Percentiles rank a stretch among this genome's conserved stretches.
Evolutionary conservation across 1,140 invertebrate genomes (phyloP).

Genomic region (Drosophila bocqueti): DNA sequence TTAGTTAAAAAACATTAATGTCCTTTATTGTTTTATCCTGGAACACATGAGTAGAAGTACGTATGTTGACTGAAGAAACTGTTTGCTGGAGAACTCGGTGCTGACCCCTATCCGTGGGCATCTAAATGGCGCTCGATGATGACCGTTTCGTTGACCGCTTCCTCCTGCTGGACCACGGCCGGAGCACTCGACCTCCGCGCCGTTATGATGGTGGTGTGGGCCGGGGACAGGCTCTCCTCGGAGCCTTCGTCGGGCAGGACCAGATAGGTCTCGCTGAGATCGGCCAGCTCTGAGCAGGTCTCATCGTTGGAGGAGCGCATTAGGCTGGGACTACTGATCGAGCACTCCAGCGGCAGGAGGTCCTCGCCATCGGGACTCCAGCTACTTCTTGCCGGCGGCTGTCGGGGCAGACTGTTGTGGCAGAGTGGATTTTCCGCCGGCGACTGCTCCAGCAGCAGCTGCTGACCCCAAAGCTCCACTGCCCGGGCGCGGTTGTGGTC

Average conservation of each 20-base stretch:
- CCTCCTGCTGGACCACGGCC: conserved; percentile 34
- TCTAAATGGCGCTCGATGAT: conserved; percentile 51
- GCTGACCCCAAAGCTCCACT: conserved; percentile 79
- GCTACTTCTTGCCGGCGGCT: conserved; percentile 80
- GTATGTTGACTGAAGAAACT: conserved; percentile 40
- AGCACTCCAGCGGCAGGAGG: conserved; percentile 66
- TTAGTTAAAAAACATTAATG: conserved; percentile 33
- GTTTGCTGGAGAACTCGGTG: conserved; percentile 46
- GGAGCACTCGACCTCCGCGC: conserved; percentile 64
- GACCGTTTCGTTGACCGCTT: conserved; percentile 47
- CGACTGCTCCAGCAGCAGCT: conserved; percentile 65
- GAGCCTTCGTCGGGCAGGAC: conserved; percentile 35
- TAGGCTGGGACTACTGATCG: conserved; percentile 83
- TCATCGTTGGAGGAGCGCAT: conserved; percentile 75
- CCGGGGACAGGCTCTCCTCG: conserved; percentile 71
- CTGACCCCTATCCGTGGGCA: conserved; percentile 26
- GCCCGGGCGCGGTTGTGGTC: conserved; percentile 80
- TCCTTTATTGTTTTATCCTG: conserved; percentile 25
- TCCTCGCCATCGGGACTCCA: conserved; percentile 60
- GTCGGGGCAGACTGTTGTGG: conserved; percentile 84
- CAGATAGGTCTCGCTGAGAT: conserved; percentile 66
- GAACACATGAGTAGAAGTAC: conserved; percentile 52
- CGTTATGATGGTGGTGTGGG: conserved; percentile 73
- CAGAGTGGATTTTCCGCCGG: conserved; percentile 72
- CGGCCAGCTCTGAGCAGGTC: conserved; percentile 56